Conservation (phyloP, 2,797 vertebrate species). For the Champsocephalus esox region DNA sequence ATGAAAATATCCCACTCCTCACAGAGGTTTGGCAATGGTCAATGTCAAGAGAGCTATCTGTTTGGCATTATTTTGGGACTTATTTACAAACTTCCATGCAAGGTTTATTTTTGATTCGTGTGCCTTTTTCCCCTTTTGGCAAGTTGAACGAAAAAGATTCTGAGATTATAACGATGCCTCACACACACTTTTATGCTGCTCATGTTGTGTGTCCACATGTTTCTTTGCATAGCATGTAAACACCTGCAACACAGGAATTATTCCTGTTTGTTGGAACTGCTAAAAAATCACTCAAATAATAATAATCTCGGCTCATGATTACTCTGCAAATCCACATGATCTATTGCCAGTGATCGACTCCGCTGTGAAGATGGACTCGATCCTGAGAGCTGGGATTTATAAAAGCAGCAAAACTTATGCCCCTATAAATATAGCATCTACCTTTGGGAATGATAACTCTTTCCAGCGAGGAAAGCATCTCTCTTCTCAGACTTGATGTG, state of each 20-base stretch:
- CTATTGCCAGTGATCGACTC: conserved; percentile 50
- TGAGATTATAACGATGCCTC: conserved; percentile 48
- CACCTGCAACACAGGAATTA: conserved; percentile 15
- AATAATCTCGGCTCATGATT: conserved; percentile 44
- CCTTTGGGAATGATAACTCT: conserved; percentile 61
- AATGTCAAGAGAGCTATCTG: conserved; percentile 81
- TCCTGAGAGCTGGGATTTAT: conserved; percentile 62
- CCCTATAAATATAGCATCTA: conserved; percentile 66
- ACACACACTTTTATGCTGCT: conserved; percentile 16
- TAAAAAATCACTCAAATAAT: conserved; percentile 38
- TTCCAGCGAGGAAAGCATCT: conserved; percentile 41
- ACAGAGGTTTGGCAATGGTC: conserved; percentile 72
- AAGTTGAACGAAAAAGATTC: conserved; percentile 41
- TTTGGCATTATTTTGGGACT: conserved; percentile 76
- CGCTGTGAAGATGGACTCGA: conserved; percentile 44
- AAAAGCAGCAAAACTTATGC: conserved; percentile 50
- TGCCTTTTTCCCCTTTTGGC: conserved; percentile 59
- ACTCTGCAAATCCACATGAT: conserved; percentile 53
- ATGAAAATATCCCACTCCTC: conserved; percentile 82
- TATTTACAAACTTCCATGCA: conserved; percentile 81
- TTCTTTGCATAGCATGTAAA: conserved; percentile 27
- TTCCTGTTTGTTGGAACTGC: conserved; percentile 23
- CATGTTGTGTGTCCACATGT: conserved; percentile 8
- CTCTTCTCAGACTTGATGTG: conserved; percentile 36
- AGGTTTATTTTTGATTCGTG: conserved; percentile 77